Evolutionary conservation across 2,113 vertebrate genomes (phyloP).

Genomic region (Pygoscelis antarcticus): DNA sequence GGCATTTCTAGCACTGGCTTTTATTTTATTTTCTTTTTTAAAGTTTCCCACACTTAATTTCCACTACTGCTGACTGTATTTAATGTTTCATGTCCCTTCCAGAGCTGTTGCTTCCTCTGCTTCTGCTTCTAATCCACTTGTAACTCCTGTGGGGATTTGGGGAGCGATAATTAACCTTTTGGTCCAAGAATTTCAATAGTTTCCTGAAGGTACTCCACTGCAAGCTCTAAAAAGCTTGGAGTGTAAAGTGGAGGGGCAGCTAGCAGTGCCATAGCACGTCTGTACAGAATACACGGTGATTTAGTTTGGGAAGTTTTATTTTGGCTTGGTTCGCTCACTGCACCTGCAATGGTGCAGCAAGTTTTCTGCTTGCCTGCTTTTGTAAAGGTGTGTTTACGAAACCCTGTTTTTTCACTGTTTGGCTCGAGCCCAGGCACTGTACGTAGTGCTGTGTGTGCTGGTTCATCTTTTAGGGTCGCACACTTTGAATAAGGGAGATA

Average conservation of each 20-base stretch:
- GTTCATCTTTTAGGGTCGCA: not conserved
- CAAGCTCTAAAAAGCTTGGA: not conserved
- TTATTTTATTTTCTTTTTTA: not conserved
- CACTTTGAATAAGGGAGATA: not conserved
- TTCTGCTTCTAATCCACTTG: slow-evolving; percentile 57
- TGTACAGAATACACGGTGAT: not conserved
- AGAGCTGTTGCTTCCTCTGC: not conserved
- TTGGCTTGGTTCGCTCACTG: not conserved
- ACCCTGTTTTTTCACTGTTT: not conserved
- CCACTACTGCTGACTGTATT: not conserved
- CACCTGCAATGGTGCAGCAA: not conserved
- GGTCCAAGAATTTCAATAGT: slow-evolving; percentile 14
- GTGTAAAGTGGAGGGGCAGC: not conserved
- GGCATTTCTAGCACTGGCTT: not conserved
- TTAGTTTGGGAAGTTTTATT: not conserved
- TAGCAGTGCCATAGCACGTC: not conserved
- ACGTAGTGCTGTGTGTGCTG: not conserved
- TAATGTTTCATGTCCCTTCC: slow-evolving; percentile 20
- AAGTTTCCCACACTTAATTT: slow-evolving; percentile 45
- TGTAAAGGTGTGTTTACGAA: not conserved
- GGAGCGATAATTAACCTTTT: slow-evolving; percentile 53
- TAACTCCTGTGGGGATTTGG: slow-evolving; percentile 1
- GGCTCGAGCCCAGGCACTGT: not conserved
- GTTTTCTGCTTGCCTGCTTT: not conserved
- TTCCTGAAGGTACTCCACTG: slow-evolving; percentile 13